Base-by-base conservation (phyloP, 2,888 invertebrate genomes). In the Augiades crinisus region DNA sequence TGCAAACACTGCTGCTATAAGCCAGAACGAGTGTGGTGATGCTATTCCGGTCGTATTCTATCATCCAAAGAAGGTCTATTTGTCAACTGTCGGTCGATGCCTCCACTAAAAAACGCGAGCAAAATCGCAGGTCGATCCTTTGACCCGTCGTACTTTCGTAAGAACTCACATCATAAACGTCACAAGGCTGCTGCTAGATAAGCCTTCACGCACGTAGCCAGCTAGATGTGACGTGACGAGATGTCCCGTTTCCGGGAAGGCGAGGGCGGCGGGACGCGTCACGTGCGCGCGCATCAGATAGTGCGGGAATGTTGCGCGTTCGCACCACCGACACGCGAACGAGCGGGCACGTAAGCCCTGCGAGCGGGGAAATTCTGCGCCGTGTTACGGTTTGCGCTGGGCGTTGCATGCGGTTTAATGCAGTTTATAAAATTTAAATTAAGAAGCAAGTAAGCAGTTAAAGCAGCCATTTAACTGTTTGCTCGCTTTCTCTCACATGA, bases 181-280 rank as follows among this genome's bases (percentile, higher is more conserved):
- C 36, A 13, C 19, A 12, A 17, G 34, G 45, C 14, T 14, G 27
- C 22, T 17, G 16, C 33, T 46, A 47, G 37, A 47, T 47, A 47
- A 47, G 5, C 16, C 46, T 45, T 13, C 47, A 49, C 33, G 49
- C 49, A 49, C 49, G 41, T 24, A 43, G 43, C 40, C 16, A 33
- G 24, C 46, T 49, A 49, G 49, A 49, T 49, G 41, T 49, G 41
- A 41, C 49, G 49, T 49, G 49, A 53, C 46, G 49, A 50, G 57
- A 59, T 62, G 65, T 59, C 57, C 59, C 55, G 61, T 62, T 67
- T 67, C 66, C 59, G 46, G 55, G 65, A 65, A 65, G 59, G 53
- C 53, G 59, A 52, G 51, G 57, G 53, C 57, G 59, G 63, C 57
- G 61, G 54, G 72, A 80, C 82, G 71, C 83, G 70, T 81, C 86